A percentile compares a stretch with the other conserved stretches of the same genome.
Evolutionary conservation across 1,140 invertebrate species (phyloP).

Genomic region (Drosophila setifemur): DNA sequence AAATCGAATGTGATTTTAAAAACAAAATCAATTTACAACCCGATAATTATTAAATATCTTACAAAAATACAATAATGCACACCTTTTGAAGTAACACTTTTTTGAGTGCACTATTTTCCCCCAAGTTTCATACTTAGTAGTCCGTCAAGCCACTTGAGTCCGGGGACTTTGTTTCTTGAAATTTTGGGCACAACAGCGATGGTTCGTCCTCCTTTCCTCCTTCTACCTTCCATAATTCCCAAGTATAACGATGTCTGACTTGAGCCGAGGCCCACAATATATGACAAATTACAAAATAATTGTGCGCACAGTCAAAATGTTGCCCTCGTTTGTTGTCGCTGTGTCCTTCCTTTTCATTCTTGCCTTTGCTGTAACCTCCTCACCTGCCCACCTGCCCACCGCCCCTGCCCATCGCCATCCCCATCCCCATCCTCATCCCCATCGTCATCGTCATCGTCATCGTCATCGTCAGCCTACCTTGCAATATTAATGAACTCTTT

Average conservation of each 20-base stretch:
- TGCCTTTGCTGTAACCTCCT: slow-evolving; percentile 6
- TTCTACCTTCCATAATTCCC: not conserved
- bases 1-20: too few species aligned
- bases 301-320: slow-evolving; percentile 74
- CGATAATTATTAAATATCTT: too few species aligned
- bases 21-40: too few species aligned
- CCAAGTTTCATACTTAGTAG: slow-evolving; percentile 57
- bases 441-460: not conserved
- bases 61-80: too few species aligned
- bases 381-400: too few species aligned
- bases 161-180: slow-evolving; percentile 73
- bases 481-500: slow-evolving; percentile 80
- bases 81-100: not conserved
- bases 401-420: not conserved
- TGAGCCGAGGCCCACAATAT: slow-evolving; percentile 58
- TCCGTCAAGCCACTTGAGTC: slow-evolving; percentile 69
- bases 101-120: slow-evolving; percentile 1
- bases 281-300: slow-evolving; percentile 80
- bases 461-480: slow-evolving; percentile 58
- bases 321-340: slow-evolving; percentile 42
- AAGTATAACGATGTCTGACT: slow-evolving; percentile 7
- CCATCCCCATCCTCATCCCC: not conserved
- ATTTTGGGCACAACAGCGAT: slow-evolving; percentile 58
- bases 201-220: not conserved
- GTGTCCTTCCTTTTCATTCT: slow-evolving; percentile 13